Conservation (phyloP, 2,113 vertebrate species). For the Pelodiscus sinensis region DNA sequence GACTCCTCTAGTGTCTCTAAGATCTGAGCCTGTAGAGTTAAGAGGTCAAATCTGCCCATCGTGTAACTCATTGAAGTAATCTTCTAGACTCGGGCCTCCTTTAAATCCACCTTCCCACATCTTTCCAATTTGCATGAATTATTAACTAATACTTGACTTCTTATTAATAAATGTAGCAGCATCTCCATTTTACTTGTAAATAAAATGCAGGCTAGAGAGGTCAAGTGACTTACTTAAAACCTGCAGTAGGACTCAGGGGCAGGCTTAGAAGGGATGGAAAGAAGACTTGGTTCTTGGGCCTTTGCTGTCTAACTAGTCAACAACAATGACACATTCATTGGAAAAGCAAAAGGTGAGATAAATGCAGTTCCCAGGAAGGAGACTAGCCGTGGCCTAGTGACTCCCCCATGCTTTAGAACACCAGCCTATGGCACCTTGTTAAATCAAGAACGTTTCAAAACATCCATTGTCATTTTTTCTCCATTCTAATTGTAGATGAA, state of each 20-base stretch:
- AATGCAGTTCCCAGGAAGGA: not conserved
- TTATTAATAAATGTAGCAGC: not conserved
- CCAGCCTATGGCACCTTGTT: not conserved
- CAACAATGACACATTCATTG: not conserved
- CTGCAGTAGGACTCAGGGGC: not conserved
- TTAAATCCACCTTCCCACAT: not conserved
- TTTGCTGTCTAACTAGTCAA: not conserved
- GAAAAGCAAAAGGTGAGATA: not conserved
- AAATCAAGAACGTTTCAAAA: not conserved
- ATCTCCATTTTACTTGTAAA: not conserved
- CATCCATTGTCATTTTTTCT: not conserved
- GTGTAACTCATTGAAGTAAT: not conserved
- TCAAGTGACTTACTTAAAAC: not conserved
- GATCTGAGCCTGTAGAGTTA: not conserved
- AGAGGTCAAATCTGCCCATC: not conserved
- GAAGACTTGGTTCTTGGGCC: not conserved
- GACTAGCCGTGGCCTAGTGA: not conserved
- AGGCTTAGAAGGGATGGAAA: not conserved
- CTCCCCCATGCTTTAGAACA: not conserved
- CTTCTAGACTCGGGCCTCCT: not conserved
- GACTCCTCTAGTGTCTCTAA: too few species aligned
- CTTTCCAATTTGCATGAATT: not conserved
- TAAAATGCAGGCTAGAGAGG: not conserved
- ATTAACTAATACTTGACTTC: not conserved
- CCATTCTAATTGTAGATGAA: slow-evolving; percentile 81